These are phyloP conservation scores for Exocentrus adspersus DNA, from an alignment of 2,888 invertebrate genomes.

Conservation along the genomic window DNA sequence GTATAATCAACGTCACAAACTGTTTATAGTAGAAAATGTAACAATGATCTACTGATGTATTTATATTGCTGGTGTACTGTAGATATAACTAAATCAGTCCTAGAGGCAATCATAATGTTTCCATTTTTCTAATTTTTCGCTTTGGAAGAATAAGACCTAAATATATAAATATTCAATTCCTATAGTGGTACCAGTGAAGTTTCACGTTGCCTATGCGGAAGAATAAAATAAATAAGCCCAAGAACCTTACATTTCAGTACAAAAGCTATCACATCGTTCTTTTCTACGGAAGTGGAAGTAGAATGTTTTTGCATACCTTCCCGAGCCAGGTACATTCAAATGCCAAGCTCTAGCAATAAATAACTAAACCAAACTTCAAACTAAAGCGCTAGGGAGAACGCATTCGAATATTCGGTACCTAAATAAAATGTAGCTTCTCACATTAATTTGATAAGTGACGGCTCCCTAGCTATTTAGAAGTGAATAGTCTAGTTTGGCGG, in stretches of 20 bases:
- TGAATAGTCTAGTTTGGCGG: conserved; percentile 29
- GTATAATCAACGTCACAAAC: neutral
- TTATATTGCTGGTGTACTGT: too few relatives aligned
- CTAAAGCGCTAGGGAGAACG: neutral
- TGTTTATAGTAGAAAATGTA: neutral
- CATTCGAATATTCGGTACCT: conserved; percentile 1
- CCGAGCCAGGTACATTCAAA: neutral
- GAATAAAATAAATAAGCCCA: too few relatives aligned
- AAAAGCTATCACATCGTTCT: neutral
- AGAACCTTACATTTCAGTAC: neutral
- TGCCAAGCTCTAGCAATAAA: neutral
- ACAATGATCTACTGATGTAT: too few relatives aligned
- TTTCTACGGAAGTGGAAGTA: neutral
- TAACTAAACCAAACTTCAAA: conserved; percentile 1
- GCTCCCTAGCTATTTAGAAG: conserved; percentile 29
- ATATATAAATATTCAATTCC: too few relatives aligned
- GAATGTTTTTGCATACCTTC: neutral
- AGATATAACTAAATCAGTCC: neutral
- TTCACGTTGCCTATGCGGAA: too few relatives aligned
- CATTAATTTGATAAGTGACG: conserved; percentile 38
- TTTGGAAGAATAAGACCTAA: too few relatives aligned
- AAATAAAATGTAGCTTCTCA: conserved; percentile 31
- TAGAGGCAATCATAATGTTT: neutral
- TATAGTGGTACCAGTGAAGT: too few relatives aligned
- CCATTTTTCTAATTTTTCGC: neutral